Evolutionary conservation across 2,888 invertebrate species (phyloP).

Genomic region (Elegia similella): DNA sequence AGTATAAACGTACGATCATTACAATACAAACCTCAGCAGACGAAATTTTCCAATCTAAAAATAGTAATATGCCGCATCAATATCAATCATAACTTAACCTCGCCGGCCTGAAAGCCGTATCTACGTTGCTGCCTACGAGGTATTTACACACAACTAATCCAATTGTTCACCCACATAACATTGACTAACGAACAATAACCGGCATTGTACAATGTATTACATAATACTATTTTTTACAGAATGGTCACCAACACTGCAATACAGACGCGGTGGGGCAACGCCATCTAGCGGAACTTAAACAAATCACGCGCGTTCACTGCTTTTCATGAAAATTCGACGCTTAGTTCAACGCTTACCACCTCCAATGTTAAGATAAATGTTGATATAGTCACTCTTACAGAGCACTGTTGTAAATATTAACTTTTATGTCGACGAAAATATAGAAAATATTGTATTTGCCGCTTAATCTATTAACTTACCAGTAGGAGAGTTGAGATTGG

Average conservation of each 20-base stretch:
- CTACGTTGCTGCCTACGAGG: neutral
- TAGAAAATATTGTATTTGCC: neutral
- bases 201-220: slow-evolving; percentile 27
- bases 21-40: no score
- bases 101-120: neutral
- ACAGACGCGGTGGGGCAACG: slow-evolving; percentile 56
- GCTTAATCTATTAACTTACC: neutral
- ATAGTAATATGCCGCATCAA: neutral
- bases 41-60: no score
- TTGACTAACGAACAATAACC: neutral
- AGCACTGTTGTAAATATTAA: neutral
- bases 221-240: slow-evolving; percentile 41
- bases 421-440: neutral
- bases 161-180: neutral
- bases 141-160: neutral
- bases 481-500: neutral
- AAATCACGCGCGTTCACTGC: neutral
- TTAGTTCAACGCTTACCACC: neutral
- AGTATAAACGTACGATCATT: no score
- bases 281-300: slow-evolving; percentile 53
- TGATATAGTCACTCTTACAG: neutral
- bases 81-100: neutral
- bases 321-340: neutral
- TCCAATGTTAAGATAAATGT: neutral
- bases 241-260: slow-evolving; percentile 63